A percentile compares a stretch with the other conserved stretches of the same genome.
Evolutionary conservation across 2,113 vertebrate genomes (phyloP).

Genomic region (Cairina moschata): DNA sequence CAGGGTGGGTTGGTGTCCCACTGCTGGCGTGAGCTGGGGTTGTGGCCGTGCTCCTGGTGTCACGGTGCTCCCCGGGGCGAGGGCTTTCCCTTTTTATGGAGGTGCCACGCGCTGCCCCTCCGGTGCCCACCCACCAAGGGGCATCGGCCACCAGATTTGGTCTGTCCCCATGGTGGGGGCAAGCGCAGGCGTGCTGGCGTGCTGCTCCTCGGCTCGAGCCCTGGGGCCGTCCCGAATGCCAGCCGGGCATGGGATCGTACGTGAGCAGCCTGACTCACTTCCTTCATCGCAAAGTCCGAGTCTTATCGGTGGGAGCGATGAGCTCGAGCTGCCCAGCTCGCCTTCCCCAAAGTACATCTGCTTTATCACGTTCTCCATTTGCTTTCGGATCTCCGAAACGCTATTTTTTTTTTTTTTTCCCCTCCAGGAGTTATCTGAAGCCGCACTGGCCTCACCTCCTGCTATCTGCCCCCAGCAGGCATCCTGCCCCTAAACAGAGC

Average conservation of each 20-base stretch:
- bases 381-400: not conserved
- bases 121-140: not conserved
- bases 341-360: accelerated
- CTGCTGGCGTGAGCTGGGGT: not conserved
- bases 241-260: not conserved
- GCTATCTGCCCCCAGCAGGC: not conserved
- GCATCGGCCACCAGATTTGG: not conserved
- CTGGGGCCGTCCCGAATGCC: accelerated
- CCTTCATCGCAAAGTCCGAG: not conserved
- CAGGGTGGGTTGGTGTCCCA: not conserved
- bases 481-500: not conserved
- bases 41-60: not conserved
- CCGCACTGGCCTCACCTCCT: not conserved
- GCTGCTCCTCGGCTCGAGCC: not conserved
- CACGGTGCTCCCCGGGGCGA: not conserved
- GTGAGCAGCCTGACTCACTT: not conserved
- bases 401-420: not conserved
- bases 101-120: not conserved
- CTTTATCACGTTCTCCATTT: not conserved
- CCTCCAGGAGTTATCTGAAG: conserved; percentile 8
- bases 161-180: accelerated
- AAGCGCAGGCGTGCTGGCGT: not conserved
- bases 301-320: not conserved
- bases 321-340: not conserved
- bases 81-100: not conserved